Percentiles rank a stretch among this genome's conserved stretches.
Conservation (phyloP, 1,140 invertebrate genomes). For the Triops longicaudatus region DNA sequence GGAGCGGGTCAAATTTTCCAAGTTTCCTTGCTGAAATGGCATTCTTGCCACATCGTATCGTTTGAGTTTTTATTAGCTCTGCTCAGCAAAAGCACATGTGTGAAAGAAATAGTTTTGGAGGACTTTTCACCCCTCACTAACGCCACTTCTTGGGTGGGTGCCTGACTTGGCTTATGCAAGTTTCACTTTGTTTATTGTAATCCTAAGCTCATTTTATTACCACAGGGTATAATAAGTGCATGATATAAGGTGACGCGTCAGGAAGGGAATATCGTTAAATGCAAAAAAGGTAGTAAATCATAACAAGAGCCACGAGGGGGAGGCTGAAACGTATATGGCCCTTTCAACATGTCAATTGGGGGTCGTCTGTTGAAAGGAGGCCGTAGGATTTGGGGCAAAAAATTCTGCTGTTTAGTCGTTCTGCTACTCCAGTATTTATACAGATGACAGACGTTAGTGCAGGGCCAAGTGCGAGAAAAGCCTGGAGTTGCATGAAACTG, state of each 20-base stretch:
- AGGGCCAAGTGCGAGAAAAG: not conserved
- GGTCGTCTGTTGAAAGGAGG: not conserved
- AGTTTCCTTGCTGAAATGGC: not conserved
- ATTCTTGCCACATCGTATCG: conserved; percentile 11
- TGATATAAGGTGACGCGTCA: not conserved
- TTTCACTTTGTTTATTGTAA: not conserved
- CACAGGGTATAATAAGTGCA: not conserved
- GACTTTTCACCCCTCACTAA: no score
- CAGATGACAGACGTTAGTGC: not conserved
- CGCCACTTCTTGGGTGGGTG: no score
- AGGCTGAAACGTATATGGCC: not conserved
- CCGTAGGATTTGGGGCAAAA: not conserved
- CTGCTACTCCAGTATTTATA: not conserved
- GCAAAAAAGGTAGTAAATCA: not conserved
- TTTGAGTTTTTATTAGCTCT: not conserved
- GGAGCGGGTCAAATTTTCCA: not conserved
- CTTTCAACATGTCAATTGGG: conserved; percentile 2
- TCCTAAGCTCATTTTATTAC: conserved; percentile 6
- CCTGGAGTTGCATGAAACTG: not conserved
- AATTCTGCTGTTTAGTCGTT: no score
- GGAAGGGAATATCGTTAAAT: not conserved
- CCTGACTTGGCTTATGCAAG: no score
- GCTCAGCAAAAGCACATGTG: conserved; percentile 3
- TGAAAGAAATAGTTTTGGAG: not conserved
- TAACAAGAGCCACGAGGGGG: not conserved